These are phyloP conservation scores for Tretioscincus oriximinensis DNA, from an alignment of 2,113 vertebrate species.

Conservation along the genomic window DNA sequence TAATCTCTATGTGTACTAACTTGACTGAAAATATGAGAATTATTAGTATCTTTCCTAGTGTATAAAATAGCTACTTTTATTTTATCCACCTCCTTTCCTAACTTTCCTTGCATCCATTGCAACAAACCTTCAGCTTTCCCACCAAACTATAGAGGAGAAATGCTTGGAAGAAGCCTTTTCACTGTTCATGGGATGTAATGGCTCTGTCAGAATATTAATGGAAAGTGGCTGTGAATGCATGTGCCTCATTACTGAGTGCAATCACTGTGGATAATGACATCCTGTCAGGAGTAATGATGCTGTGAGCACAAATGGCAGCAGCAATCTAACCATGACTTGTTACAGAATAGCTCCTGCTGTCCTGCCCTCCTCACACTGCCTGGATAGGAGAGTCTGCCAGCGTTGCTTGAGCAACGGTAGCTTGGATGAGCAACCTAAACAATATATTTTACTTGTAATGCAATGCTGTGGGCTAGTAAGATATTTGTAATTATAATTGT, in stretches of 20 bases:
- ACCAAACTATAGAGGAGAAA: slow-evolving; percentile 34
- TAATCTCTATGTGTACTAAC: not conserved
- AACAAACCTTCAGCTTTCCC: slow-evolving; percentile 23
- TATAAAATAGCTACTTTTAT: not conserved
- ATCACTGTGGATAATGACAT: fast-evolving
- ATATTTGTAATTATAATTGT: not conserved
- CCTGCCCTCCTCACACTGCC: fast-evolving
- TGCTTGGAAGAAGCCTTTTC: slow-evolving; percentile 32
- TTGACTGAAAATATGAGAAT: not conserved
- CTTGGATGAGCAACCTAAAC: not conserved
- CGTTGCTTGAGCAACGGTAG: not conserved
- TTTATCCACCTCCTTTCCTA: not conserved
- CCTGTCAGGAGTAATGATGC: not conserved
- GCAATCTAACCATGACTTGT: not conserved
- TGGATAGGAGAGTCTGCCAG: not conserved
- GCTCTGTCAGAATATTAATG: fast-evolving
- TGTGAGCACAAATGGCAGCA: fast-evolving
- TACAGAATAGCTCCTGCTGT: fast-evolving
- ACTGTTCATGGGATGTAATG: not conserved
- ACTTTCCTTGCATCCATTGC: slow-evolving; percentile 9
- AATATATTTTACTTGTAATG: fast-evolving
- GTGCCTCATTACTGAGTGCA: not conserved
- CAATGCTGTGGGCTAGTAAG: not conserved
- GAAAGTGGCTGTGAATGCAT: not conserved
- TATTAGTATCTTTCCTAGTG: not conserved